Conservation (phyloP, 2,888 invertebrate genomes). For the Pandemis cinnamomeana region DNA sequence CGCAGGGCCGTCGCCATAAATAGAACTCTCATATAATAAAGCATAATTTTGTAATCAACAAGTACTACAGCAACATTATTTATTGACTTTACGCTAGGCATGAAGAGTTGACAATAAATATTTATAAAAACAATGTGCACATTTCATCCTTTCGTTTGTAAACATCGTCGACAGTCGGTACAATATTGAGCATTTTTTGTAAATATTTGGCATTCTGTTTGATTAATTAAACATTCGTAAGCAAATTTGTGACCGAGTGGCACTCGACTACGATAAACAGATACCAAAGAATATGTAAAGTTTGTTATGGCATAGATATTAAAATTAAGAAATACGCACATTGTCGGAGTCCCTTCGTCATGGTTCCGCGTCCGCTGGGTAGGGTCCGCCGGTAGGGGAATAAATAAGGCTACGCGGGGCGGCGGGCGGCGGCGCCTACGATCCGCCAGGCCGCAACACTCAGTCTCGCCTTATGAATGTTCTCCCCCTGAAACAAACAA, state of each 20-base stretch:
- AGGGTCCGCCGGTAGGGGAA: not conserved
- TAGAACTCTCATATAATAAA: slow-evolving; percentile 78
- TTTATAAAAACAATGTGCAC: slow-evolving; percentile 75
- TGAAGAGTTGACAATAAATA: slow-evolving; percentile 71
- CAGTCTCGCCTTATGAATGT: slow-evolving; percentile 94
- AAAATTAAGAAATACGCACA: slow-evolving; percentile 73
- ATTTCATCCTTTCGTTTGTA: slow-evolving; percentile 58
- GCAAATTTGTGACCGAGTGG: slow-evolving; percentile 66
- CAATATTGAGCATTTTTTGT: slow-evolving; percentile 70
- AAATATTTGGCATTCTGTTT: slow-evolving; percentile 68
- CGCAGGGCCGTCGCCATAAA: slow-evolving; percentile 70
- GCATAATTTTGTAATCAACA: slow-evolving; percentile 78
- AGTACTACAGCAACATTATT: slow-evolving; percentile 77
- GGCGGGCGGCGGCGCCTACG: slow-evolving; percentile 56
- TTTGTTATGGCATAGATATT: slow-evolving; percentile 45
- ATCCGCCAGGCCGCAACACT: slow-evolving; percentile 80
- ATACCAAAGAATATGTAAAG: slow-evolving; percentile 42
- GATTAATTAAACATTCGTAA: slow-evolving; percentile 49
- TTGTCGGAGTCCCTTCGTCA: slow-evolving; percentile 57
- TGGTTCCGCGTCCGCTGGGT: slow-evolving; percentile 58
- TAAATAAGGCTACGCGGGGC: not conserved
- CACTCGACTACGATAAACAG: slow-evolving; percentile 52
- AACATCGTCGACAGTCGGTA: slow-evolving; percentile 55
- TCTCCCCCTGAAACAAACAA: slow-evolving; percentile 88
- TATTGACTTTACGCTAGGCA: slow-evolving; percentile 74